Conservation (phyloP, 2,888 invertebrate species). For the Cosmopolites sordidus region DNA sequence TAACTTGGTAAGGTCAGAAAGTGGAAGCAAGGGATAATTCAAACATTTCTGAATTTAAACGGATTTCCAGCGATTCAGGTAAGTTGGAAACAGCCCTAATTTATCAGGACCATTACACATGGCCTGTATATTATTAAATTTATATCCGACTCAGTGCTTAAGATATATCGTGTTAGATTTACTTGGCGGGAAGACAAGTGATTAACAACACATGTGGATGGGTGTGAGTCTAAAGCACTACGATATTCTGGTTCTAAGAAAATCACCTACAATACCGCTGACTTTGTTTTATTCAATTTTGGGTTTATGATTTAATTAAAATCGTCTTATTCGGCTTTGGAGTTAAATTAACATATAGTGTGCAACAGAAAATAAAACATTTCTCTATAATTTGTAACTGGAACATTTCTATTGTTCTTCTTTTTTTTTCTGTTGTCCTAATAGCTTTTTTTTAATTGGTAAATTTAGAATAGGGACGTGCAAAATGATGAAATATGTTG, state of each 20-base stretch:
- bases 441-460: no score
- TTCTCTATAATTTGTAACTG: no score
- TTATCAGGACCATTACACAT: constrained; percentile 29
- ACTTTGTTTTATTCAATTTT: constrained; percentile 26
- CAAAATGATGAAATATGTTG: no score
- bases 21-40: constrained; percentile 27
- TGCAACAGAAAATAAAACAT: no score
- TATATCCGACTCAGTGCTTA: constrained; percentile 28
- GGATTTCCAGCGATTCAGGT: constrained; percentile 27
- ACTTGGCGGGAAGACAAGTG: constrained; percentile 25
- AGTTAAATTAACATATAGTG: no score
- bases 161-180: constrained; percentile 28
- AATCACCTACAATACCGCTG: constrained; percentile 23
- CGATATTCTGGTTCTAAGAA: constrained; percentile 24
- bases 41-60: constrained; percentile 25
- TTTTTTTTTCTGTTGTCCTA: no score
- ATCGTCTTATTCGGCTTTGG: constrained; percentile 9
- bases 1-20: constrained; percentile 23
- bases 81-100: constrained; percentile 28
- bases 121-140: constrained; percentile 29
- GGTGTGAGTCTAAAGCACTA: constrained; percentile 13
- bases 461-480: no score
- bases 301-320: constrained; percentile 26
- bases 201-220: constrained; percentile 28
- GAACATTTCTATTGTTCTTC: no score